phyloP scores from a whole-genome alignment of 2,797 vertebrate species.

The Mallotus villosus region DNA sequence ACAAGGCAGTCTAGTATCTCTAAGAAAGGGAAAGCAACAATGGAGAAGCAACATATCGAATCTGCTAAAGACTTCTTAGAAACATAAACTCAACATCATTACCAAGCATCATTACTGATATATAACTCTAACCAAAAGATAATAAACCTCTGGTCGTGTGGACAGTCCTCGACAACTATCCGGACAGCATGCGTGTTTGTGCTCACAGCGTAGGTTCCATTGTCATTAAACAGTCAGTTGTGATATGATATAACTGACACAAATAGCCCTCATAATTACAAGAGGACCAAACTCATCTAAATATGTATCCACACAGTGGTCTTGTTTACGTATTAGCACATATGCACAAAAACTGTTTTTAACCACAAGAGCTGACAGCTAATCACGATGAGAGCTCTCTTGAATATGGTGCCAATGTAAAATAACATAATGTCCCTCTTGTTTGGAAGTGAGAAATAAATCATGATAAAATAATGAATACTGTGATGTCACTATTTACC shows the following conservation, averaged over 20 bases:
- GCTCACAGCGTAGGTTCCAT: neutral
- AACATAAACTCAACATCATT: too few relatives aligned
- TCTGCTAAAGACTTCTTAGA: too few relatives aligned
- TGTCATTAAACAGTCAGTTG: neutral
- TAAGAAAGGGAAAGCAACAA: too few relatives aligned
- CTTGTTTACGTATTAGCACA: constrained; percentile 32
- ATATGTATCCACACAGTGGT: constrained; percentile 21
- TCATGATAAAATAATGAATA: constrained; percentile 30
- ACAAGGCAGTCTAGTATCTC: too few relatives aligned
- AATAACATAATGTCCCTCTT: constrained; percentile 1
- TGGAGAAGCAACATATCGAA: too few relatives aligned
- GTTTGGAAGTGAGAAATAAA: constrained; percentile 31
- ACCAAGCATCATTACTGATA: neutral
- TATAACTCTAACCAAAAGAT: neutral
- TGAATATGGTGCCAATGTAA: constrained; percentile 21
- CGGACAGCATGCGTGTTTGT: neutral
- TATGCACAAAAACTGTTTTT: constrained; percentile 9
- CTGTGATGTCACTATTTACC: constrained; percentile 7
- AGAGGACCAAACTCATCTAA: neutral
- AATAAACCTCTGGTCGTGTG: neutral
- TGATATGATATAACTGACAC: constrained; percentile 3
- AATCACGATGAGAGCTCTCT: constrained; percentile 19
- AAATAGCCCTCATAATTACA: constrained; percentile 24
- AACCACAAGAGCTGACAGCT: constrained; percentile 32
- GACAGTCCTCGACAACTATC: neutral